Evolutionary conservation across 2,113 vertebrate genomes (phyloP).

Genomic region (Dendropsophus ebraccatus): DNA sequence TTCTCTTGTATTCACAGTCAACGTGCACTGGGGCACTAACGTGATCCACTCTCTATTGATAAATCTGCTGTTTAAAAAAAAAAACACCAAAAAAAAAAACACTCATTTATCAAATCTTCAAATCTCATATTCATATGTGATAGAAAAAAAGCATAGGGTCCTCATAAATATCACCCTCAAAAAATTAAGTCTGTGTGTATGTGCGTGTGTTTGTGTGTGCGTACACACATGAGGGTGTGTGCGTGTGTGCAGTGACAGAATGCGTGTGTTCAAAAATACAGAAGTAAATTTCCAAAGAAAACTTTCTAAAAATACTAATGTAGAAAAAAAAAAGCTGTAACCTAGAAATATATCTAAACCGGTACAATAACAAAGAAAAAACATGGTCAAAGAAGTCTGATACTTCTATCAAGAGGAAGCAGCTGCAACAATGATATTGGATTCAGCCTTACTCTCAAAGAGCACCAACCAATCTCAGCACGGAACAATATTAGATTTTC

Average conservation of each 20-base stretch:
- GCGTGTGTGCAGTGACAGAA: too few relatives aligned
- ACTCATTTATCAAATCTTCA: too few relatives aligned
- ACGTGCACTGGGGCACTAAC: too few relatives aligned
- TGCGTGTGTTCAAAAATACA: not conserved
- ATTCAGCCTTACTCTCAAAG: constrained; percentile 72
- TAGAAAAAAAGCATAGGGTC: too few relatives aligned
- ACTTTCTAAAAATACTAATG: constrained; percentile 43
- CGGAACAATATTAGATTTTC: constrained; percentile 77
- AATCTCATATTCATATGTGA: too few relatives aligned
- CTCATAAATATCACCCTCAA: too few relatives aligned
- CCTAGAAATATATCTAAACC: constrained; percentile 42
- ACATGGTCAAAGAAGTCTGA: constrained; percentile 62
- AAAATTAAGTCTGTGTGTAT: too few relatives aligned
- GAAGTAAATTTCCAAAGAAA: not conserved
- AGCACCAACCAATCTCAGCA: constrained; percentile 66
- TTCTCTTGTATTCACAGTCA: too few relatives aligned
- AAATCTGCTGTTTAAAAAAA: too few relatives aligned
- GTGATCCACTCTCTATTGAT: too few relatives aligned
- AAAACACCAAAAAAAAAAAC: too few relatives aligned
- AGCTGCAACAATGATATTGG: constrained; percentile 73
- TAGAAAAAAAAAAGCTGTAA: not conserved
- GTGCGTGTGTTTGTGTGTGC: not conserved
- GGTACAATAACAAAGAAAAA: constrained; percentile 44
- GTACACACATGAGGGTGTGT: not conserved
- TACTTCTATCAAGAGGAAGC: constrained; percentile 74